Base-by-base conservation (phyloP, 2,113 vertebrate species). In the Gnathonemus longibarbis region DNA sequence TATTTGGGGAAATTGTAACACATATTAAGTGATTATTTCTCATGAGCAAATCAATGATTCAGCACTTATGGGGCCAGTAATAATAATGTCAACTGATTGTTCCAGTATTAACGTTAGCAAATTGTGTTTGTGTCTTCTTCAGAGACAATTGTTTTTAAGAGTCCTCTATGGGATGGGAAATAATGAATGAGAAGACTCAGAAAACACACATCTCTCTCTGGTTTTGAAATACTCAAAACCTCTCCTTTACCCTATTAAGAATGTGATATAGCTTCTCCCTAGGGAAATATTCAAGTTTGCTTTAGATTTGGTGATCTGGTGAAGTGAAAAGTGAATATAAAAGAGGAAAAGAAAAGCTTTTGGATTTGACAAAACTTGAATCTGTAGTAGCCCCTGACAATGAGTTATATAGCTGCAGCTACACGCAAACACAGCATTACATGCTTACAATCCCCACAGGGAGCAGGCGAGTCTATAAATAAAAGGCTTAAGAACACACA, bases 401-500 rank as follows among this genome's bases (percentile, higher is more conserved):
- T 95, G 93, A 96, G 92, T 95, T 96, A 96, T 95, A 95, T 95
- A 91, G 93, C 94, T 93, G 92, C 92, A 93, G 91, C 92, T 92
- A 94, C 92, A 94, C 93, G 95, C 93, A 95, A 94, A 94, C 93
- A 95, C 93, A 91, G 92, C 92, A 93, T 95, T 95, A 94, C 94
- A 94, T 53, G 91, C 93, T 94, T 94, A 94, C 94, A 95, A 94
- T 91, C 92, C 94, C 95, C 95, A 92, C 91, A 92, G 95, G 95
- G 95, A 96, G 92, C 89, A 70, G 89, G 91, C 17, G 89, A 92
- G 92, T 94, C 95, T 95, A 96, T 95, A 96, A 96, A 96, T 96
- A 96, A 96, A 95, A 95, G 93, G 93, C 94, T 94, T 93, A 95
- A 95, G 95, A 95, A 94, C 93, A 94, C 94, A 94, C 91, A 94